A percentile compares a stretch with the other conserved stretches of the same genome.
These are phyloP conservation scores for Heterochromis multidens DNA, from an alignment of 2,113 vertebrate genomes.

Conservation along the genomic window DNA sequence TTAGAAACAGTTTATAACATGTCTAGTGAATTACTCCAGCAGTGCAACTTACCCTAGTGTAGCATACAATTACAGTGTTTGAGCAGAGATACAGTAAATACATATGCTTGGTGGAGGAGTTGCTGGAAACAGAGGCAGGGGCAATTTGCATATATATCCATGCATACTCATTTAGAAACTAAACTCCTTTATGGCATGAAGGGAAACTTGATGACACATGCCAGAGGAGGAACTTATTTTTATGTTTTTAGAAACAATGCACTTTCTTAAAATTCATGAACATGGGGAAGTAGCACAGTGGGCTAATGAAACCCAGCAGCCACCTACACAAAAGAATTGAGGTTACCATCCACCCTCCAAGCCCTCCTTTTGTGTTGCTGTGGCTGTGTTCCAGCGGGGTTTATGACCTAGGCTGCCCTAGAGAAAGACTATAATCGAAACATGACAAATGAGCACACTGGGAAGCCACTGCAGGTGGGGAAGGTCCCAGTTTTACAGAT, in stretches of 20 bases:
- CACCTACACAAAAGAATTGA: background rate
- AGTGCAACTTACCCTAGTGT: background rate
- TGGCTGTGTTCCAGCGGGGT: background rate
- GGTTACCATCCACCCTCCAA: background rate
- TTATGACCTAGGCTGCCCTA: background rate
- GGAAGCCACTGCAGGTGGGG: background rate
- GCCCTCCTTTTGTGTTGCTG: background rate
- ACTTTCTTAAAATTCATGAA: background rate
- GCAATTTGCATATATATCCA: background rate
- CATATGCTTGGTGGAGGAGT: background rate
- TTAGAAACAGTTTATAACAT: background rate
- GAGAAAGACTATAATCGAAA: slow-evolving; percentile 2
- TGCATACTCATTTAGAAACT: background rate
- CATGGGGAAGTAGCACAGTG: background rate
- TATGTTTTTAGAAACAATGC: background rate
- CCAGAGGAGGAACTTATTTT: background rate
- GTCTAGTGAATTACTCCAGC: background rate
- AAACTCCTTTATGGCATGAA: background rate
- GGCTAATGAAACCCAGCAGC: background rate
- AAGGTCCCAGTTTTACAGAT: background rate
- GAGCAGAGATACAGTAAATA: background rate
- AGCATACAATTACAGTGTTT: background rate
- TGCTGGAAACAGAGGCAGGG: background rate
- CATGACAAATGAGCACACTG: background rate
- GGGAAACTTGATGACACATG: background rate